Evolutionary conservation across 2,888 invertebrate species (phyloP).

Genomic region (Cheilosia vulpina): DNA sequence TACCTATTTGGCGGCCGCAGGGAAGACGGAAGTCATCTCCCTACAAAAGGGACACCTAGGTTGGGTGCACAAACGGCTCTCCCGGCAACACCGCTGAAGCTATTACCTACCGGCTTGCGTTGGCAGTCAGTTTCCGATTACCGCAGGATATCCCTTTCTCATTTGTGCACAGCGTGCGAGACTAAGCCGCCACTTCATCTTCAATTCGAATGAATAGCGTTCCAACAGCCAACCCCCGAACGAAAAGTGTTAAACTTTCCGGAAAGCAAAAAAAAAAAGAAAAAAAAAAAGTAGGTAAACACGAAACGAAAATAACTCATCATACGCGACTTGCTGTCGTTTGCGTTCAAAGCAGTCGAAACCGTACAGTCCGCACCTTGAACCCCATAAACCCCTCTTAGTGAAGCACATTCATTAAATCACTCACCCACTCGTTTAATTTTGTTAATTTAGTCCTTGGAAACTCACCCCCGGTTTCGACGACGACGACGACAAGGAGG

Average conservation of each 20-base stretch:
- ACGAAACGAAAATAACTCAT: not conserved
- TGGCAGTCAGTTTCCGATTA: too few species aligned
- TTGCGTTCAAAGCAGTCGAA: constrained; percentile 16
- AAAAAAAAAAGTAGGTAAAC: not conserved
- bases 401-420: constrained; percentile 73
- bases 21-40: too few species aligned
- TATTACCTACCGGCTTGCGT: too few species aligned
- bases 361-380: constrained; percentile 5
- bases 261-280: not conserved
- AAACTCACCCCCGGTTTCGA: constrained; percentile 22
- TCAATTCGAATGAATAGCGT: not conserved
- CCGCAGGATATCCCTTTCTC: too few species aligned
- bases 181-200: not conserved
- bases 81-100: too few species aligned
- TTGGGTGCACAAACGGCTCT: too few species aligned
- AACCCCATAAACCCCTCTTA: constrained; percentile 51
- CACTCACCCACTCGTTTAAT: constrained; percentile 75
- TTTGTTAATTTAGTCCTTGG: constrained; percentile 75
- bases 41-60: too few species aligned
- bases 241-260: not conserved
- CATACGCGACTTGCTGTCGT: not conserved
- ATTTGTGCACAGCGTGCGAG: not conserved
- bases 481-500: not conserved
- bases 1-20: too few species aligned
- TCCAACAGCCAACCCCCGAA: not conserved